Evolutionary conservation across 1,140 invertebrate species (phyloP).

Genomic region (Trinorchestia longiramus): DNA sequence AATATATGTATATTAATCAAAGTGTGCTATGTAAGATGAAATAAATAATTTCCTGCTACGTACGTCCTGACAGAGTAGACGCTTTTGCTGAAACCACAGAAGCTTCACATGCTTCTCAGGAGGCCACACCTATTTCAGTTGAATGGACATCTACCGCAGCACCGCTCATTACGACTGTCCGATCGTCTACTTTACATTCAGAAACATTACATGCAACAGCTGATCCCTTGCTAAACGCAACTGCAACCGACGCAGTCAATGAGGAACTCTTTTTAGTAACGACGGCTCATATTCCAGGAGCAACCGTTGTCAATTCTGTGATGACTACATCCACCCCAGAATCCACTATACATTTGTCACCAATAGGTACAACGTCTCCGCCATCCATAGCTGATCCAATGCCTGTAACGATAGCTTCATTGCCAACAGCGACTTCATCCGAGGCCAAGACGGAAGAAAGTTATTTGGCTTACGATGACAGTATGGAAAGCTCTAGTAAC

Average conservation of each 20-base stretch:
- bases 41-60: neutral
- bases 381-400: neutral
- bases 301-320: neutral
- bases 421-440: neutral
- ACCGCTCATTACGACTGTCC: neutral
- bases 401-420: neutral
- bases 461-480: neutral
- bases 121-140: neutral
- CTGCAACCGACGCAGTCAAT: neutral
- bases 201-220: neutral
- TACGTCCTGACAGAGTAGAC: slow-evolving; percentile 35
- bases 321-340: neutral
- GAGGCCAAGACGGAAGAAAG: neutral
- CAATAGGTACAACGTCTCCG: neutral
- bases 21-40: neutral
- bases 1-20: too few relatives aligned
- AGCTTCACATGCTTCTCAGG: neutral
- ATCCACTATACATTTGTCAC: neutral
- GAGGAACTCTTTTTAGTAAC: neutral
- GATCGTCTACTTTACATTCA: neutral
- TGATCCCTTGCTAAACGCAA: neutral
- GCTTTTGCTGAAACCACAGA: neutral
- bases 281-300: neutral
- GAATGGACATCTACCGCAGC: neutral
- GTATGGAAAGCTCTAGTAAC: neutral